Percentiles rank a stretch among this genome's conserved stretches.
phyloP scores from a whole-genome alignment of 2,113 vertebrate species.

The Peromyscus californicus region DNA sequence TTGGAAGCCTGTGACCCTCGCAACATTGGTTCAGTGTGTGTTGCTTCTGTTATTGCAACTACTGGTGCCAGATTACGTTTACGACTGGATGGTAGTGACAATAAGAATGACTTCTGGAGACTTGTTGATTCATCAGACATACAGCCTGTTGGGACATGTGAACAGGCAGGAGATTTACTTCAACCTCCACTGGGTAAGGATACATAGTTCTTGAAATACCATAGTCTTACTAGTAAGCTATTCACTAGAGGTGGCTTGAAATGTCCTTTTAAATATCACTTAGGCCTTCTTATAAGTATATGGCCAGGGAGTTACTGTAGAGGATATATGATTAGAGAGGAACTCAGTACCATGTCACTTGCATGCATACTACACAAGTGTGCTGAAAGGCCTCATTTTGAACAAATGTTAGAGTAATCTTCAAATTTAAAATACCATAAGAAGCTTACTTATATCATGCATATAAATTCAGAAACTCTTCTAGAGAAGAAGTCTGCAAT shows the following conservation, averaged over 20 bases:
- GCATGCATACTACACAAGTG: neutral
- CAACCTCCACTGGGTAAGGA: conserved; percentile 95
- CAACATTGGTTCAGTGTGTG: conserved; percentile 94
- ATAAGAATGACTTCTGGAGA: conserved; percentile 98
- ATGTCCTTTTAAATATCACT: conserved; percentile 48
- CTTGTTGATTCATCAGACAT: conserved; percentile 98
- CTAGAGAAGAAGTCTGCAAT: conserved; percentile 21
- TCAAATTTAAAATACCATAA: conserved; percentile 50
- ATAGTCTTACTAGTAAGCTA: conserved; percentile 47
- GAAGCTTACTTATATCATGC: neutral
- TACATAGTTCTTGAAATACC: conserved; percentile 65
- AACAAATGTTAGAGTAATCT: conserved; percentile 17
- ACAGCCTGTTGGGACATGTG: conserved; percentile 96
- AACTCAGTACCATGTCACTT: conserved; percentile 17
- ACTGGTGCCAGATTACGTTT: conserved; percentile 94
- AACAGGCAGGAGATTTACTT: conserved; percentile 97
- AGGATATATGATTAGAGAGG: conserved; percentile 26
- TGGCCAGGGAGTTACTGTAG: conserved; percentile 23
- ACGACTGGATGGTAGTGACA: conserved; percentile 96
- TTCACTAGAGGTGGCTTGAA: conserved; percentile 55
- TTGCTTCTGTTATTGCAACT: conserved; percentile 95
- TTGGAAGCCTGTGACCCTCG: conserved; percentile 96
- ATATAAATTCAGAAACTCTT: conserved; percentile 48
- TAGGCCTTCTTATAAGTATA: conserved; percentile 48
- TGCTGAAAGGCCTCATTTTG: conserved; percentile 37